Base-by-base conservation (phyloP, 2,113 vertebrate species). In the Spilogale gracilis region DNA sequence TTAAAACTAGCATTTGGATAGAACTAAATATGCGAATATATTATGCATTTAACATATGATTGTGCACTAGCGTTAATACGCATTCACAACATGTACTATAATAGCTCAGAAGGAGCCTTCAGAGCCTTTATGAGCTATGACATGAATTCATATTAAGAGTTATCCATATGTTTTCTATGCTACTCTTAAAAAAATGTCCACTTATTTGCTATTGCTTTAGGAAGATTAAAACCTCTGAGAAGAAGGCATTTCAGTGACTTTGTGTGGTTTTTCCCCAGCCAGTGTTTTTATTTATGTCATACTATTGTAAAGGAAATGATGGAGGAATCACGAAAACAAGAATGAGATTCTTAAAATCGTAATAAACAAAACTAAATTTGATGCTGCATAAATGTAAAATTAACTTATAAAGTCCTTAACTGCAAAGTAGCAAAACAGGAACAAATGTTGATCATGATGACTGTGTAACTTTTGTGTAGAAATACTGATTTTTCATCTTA, bases 61-160 rank as follows among this genome's bases (percentile, higher is more conserved):
- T 97, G 54, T 97, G 89, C 18, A 32, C 80, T 96, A 84, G 96
- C 97, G 92, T 98, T 98, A 97, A 95, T 98, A 94, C 74, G 63
- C 20, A 97, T 93, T 94, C 97, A 92, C 94, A 98, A 84, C 92
- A 97, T 98, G 97, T 91, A 95, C 82, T 95, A 1, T 82, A 93
- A 94, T 97, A 96, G 81, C 96, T 97, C 56, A 84, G 94, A 98
- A 97, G 93, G 95, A 98, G 86, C 94, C 96, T 98, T 98, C 95
- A 95, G 90, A 98, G 93, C 96, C 95, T 96, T 97, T 97, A 97
- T 83, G 69, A 95, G 92, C 67, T 96, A 96, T n/a, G 86, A 96
- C 88, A 95, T 97, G 97, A 98, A 98, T 98, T 93, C 97, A 80
- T 97, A 98, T 97, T 98, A 98, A 98, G 94, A 89, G 97, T 93